Percentiles rank a stretch among this genome's conserved stretches.
Conservation (phyloP, 2,888 invertebrate species). For the Rhabditoides inermis region DNA sequence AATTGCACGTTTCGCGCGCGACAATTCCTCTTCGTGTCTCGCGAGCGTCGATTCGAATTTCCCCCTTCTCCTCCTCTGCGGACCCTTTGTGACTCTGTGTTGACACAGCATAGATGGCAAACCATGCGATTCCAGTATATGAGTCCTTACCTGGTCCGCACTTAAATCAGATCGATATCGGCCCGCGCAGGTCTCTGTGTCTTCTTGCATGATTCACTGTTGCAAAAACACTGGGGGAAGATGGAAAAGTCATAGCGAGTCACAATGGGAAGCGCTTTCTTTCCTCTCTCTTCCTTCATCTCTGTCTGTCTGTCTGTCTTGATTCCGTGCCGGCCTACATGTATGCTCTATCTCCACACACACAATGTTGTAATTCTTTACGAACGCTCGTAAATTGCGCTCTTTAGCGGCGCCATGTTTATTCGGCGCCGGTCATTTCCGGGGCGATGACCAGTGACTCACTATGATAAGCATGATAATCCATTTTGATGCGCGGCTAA, state of each 20-base stretch:
- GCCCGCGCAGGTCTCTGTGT: slow-evolving; percentile 1
- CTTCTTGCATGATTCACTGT: not conserved
- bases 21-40: too few relatives aligned
- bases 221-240: not conserved
- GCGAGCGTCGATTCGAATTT: too few relatives aligned
- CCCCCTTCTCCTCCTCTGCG: too few relatives aligned
- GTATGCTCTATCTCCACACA: too few relatives aligned
- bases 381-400: slow-evolving; percentile 12
- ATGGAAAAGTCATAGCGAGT: not conserved
- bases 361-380: too few relatives aligned
- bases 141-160: too few relatives aligned
- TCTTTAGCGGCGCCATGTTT: slow-evolving; percentile 8
- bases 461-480: too few relatives aligned
- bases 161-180: too few relatives aligned
- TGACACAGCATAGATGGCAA: too few relatives aligned
- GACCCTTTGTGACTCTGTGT: too few relatives aligned
- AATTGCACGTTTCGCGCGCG: too few relatives aligned
- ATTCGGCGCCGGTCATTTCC: slow-evolving; percentile 3
- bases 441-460: not conserved
- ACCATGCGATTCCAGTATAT: too few relatives aligned
- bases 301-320: not conserved
- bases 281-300: not conserved
- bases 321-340: not conserved
- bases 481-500: not conserved
- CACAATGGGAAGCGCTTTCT: not conserved